Evolutionary conservation across 1,140 invertebrate genomes (phyloP).

Genomic region (Branchinecta lindahli): DNA sequence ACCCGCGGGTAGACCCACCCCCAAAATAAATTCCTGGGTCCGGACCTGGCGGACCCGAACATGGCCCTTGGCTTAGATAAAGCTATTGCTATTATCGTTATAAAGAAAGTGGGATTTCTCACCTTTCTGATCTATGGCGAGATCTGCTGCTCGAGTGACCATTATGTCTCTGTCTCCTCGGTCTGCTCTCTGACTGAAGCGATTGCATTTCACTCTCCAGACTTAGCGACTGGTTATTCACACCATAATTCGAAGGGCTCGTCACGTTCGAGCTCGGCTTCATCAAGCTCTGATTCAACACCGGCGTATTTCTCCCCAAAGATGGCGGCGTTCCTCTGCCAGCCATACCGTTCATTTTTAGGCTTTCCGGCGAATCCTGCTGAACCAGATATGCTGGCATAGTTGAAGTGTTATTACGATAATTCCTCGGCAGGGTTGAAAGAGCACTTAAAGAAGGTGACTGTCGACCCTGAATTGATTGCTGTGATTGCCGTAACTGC

Average conservation of each 20-base stretch:
- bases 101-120: neutral
- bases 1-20: no score
- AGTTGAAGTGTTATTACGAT: neutral
- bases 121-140: conserved; percentile 2
- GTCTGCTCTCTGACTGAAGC: neutral
- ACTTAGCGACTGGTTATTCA: neutral
- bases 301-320: neutral
- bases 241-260: neutral
- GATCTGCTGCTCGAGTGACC: neutral
- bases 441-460: neutral
- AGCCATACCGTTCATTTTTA: neutral
- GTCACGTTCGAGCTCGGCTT: neutral
- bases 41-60: no score
- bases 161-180: neutral
- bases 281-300: neutral
- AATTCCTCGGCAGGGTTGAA: neutral
- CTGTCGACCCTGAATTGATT: neutral
- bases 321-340: neutral
- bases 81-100: no score
- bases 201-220: neutral
- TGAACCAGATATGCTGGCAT: neutral
- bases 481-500: neutral
- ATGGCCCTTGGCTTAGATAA: no score
- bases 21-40: no score
- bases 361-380: neutral